Base-by-base conservation (phyloP, 2,113 vertebrate genomes). In the Microtus ochrogaster region DNA sequence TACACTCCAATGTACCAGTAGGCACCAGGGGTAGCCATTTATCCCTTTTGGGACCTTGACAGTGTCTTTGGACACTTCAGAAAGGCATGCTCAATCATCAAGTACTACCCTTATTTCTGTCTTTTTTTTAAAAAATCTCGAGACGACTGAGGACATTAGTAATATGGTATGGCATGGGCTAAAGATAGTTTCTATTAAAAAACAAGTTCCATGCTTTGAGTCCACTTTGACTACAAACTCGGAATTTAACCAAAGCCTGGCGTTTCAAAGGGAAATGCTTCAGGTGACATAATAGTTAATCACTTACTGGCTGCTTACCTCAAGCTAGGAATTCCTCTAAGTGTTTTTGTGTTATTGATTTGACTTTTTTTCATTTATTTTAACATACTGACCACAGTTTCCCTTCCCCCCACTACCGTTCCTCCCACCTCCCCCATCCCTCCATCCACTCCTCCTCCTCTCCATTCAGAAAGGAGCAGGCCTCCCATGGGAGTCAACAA, bases 121-220 rank as follows among this genome's bases (percentile, higher is more conserved):
- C n/a, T n/a, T 14, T 6, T 76, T 89, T 86, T 93, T 87, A 17
- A 55, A 55, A 14, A 85, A 91, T 55, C 68, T 92, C 17, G 58
- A 8, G 72, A 95, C n/a, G 81, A 70, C 24, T 70, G 65, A 49
- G 36, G 36, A 2, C 26, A 78, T 49, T 90, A 87, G 61, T 81
- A 70, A 92, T 49, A 10, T 68, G 28, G 26, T 96, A 39, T 9
- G 55, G 8, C 6, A 3, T 78, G 28, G 58, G 7, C 17, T 82
- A 52, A 86, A 94, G 49, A 55, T 49, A 41, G 41, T 90, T 87
- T 77, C 12, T 73, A 33, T n/a, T 95, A 49, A 90, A 76, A 93
- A 30, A 8, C 41, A 91, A 86, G 33, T 73, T 83, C 58, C 17
- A 58, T 70, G 36, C 36, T 90, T 2, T 41, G 17, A 72, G 16